Percentiles rank a stretch among this genome's conserved stretches.
phyloP scores from a whole-genome alignment of 2,888 invertebrate species.

The Timandra comae region DNA sequence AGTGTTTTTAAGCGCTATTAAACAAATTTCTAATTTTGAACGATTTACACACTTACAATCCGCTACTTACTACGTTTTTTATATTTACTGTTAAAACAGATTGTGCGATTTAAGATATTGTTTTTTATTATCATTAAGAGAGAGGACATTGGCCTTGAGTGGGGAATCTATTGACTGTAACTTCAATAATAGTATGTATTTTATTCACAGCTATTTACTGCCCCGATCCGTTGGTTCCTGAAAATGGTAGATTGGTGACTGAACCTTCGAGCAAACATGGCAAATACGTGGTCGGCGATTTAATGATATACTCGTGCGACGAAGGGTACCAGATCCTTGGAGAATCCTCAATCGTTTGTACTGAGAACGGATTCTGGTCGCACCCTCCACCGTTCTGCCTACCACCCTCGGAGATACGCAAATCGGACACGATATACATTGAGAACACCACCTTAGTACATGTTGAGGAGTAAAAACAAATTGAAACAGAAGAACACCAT shows the following conservation, averaged over 20 bases:
- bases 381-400: constrained; percentile 89
- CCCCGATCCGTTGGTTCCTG: constrained; percentile 83
- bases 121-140: too few relatives aligned
- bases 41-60: too few relatives aligned
- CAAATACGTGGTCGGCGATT: constrained; percentile 86
- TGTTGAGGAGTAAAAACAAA: constrained; percentile 48
- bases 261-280: constrained; percentile 55
- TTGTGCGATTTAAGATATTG: too few relatives aligned
- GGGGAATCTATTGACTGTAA: too few relatives aligned
- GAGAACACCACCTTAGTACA: constrained; percentile 62
- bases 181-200: too few relatives aligned
- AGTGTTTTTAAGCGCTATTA: constrained; percentile 30
- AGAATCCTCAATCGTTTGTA: constrained; percentile 89
- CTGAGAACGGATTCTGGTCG: constrained; percentile 92
- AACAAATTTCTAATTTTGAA: too few relatives aligned
- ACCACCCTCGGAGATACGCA: constrained; percentile 46
- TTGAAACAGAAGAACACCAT: too few relatives aligned
- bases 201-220: constrained; percentile 85
- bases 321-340: constrained; percentile 71
- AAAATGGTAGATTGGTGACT: constrained; percentile 78
- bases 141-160: too few relatives aligned
- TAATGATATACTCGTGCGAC: constrained; percentile 83
- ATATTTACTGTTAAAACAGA: not conserved
- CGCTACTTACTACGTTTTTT: not conserved
- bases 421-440: constrained; percentile 55